Base-by-base conservation (phyloP, 1,140 invertebrate species). In the Heliconius hewitsoni region DNA sequence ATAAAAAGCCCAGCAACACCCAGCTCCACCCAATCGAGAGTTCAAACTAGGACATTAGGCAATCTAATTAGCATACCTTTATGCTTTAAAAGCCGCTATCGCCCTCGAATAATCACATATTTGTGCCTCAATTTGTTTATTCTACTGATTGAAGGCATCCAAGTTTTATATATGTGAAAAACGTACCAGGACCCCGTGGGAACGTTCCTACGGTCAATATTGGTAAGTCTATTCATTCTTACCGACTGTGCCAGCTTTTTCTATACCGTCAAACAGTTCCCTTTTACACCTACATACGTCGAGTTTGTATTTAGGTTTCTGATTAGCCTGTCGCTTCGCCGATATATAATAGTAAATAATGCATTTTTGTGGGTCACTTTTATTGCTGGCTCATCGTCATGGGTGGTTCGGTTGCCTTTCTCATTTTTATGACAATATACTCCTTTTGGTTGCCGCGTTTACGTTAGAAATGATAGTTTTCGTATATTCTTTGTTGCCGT, bases 331-430 rank as follows among this genome's bases (percentile, higher is more conserved):
- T 92, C 91, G 86, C 89, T 76, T 86, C 88, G 90, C 89, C 91
- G 90, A 92, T 92, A 92, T 89, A 93, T 90, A 91, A 93, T 94
- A 90, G 91, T 94, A 94, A 92, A 93, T 94, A 93, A 94, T 92
- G 91, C 90, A 91, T 94, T 90, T 92, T 94, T 93, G 92, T 91
- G 88, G 91, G 86, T 89, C 89, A 91, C 82, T 92, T 94, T 93
- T 91, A 94, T 91, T 90, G 84, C 88, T 86, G 84, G 82, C 83
- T 85, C 86, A 90, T 90, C 92, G 83, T 88, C 91, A 91, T 94
- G 92, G 92, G 92, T 94, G 92, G 92, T 85, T 86, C 50, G 73
- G 76, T 76, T 46, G 82, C 74, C 82, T 83, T 84, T 88, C 82
- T 79, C 79, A 81, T 83, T 87, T 84, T 87, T 89, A 89, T 85